Evolutionary conservation across 2,888 invertebrate genomes (phyloP), one percentile per base, ranked within the genome.

Genomic region (Pristionchus fissidentatus): DNA sequence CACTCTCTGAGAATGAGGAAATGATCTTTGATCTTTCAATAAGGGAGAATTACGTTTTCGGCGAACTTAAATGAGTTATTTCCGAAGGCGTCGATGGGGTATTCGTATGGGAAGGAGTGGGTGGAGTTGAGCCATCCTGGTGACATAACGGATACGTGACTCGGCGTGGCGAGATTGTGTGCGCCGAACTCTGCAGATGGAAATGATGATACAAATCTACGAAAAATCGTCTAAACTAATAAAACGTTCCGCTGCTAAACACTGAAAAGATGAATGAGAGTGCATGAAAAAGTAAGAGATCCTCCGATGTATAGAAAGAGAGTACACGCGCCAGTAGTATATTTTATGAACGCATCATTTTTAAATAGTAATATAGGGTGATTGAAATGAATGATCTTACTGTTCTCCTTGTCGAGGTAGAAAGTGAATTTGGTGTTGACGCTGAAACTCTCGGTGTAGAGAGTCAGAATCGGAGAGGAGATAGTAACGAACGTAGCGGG

Each of bases 91-190:
- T 38, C 19, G 13, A 43, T 8, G 43, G 70, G 41, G 13, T 70
- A 77, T 1, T 77, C 75, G 49, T 46, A 49, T 0, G 75, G 46
- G 49, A 77, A 77, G 35, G 75, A 49, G 4, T 77, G 75, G n/a
- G 49, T 49, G 19, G 46, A 77, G 19, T 77, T 49, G 22, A 77
- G 46, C 75, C 75, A 77, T 19, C 49, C 75, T 22, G 75, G 75
- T 10, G 75, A 77, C 4, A 77, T 7, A 15, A 32, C 49, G 32
- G 75, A 29, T 32, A 26, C 15, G 0, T 22, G 22, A 49, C 46
- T 49, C 3, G 0, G 29, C 4, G 46, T 49, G n/a, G 46, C 49
- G 32, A 46, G 75, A 49, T 4, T 29, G 5, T 77, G 75, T 15
- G 10, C 29, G 19, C 46, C 49, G 22, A 77, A 77, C 32, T 49